These are phyloP conservation scores for Lucilia cuprina DNA, from an alignment of 1,140 invertebrate genomes.

Conservation along the genomic window DNA sequence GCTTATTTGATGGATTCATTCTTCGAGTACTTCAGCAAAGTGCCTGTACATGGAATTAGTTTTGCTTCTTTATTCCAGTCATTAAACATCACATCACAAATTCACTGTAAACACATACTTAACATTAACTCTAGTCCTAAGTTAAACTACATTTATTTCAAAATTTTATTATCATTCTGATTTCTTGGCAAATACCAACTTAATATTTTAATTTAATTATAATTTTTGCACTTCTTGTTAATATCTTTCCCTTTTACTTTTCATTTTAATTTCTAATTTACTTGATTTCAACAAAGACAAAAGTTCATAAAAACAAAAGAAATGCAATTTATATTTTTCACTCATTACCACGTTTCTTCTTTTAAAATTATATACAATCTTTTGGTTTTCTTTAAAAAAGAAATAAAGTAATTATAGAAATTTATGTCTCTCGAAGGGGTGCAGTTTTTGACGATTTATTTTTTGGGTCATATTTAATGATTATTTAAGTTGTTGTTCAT, in stretches of 20 bases:
- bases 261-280: background rate
- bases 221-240: background rate
- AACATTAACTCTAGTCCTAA: too few species aligned
- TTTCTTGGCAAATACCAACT: too few species aligned
- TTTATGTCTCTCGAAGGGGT: background rate
- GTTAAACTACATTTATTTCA: too few species aligned
- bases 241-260: background rate
- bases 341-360: background rate
- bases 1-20: too few species aligned
- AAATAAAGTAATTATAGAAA: background rate
- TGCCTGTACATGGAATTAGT: too few species aligned
- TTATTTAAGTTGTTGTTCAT: background rate
- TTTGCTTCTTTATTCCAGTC: too few species aligned
- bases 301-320: background rate
- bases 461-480: slow-evolving; percentile 14
- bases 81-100: too few species aligned
- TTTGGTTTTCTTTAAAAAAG: background rate
- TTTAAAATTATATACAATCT: background rate
- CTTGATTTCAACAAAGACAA: background rate
- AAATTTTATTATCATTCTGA: too few species aligned
- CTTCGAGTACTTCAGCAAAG: too few species aligned
- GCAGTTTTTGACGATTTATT: background rate
- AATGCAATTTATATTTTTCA: background rate
- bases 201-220: background rate
- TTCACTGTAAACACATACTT: too few species aligned